Evolutionary conservation across 2,113 vertebrate species (phyloP).

Genomic region (Platichthys stellatus): DNA sequence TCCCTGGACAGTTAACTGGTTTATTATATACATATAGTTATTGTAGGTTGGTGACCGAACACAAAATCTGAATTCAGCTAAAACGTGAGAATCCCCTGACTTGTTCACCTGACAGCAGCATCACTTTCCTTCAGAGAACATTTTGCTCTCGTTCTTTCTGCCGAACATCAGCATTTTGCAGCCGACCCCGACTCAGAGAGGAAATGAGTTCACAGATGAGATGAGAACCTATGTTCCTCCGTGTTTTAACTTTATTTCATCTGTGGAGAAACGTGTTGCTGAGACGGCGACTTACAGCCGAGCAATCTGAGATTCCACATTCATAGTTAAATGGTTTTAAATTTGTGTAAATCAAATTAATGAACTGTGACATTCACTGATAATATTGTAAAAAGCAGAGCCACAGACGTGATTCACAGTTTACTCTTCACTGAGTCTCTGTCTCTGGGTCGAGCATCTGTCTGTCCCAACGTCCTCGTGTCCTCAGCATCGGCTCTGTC

Average conservation of each 20-base stretch:
- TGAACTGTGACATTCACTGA: background rate
- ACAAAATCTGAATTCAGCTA: background rate
- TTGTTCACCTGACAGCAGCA: conserved; percentile 52
- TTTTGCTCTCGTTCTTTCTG: conserved; percentile 25
- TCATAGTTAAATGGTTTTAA: background rate
- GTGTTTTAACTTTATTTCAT: too few species aligned
- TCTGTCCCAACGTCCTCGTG: too few species aligned
- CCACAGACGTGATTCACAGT: too few species aligned
- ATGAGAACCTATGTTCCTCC: background rate
- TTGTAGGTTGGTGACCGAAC: too few species aligned
- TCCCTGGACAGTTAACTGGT: too few species aligned
- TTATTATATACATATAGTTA: too few species aligned
- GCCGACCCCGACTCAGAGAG: conserved; percentile 40
- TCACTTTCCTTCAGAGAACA: conserved; percentile 1
- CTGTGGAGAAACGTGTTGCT: too few species aligned
- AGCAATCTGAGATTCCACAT: too few species aligned
- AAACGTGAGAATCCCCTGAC: background rate
- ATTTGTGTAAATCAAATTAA: background rate
- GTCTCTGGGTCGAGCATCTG: conserved; percentile 38
- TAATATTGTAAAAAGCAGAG: too few species aligned
- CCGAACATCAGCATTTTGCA: conserved; percentile 35
- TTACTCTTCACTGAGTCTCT: background rate
- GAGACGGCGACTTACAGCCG: too few species aligned
- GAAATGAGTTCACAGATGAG: background rate
- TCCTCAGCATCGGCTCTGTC: background rate